A percentile compares a stretch with the other conserved stretches of the same genome.
phyloP scores from a whole-genome alignment of 2,113 vertebrate species.

The Coturnix japonica region DNA sequence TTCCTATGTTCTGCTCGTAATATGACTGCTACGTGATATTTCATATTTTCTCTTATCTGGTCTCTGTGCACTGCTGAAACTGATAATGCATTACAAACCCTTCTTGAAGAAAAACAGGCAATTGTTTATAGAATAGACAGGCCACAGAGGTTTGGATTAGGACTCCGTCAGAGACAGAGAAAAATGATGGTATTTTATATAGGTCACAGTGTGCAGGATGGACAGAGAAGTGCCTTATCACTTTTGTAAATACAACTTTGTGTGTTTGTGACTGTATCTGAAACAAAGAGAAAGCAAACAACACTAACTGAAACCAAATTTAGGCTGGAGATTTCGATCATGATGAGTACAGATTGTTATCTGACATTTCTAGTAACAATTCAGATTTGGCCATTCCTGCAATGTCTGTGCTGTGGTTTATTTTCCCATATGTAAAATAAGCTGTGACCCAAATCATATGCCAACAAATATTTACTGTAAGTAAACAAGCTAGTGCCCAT shows the following conservation, averaged over 20 bases:
- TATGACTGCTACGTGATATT: neutral
- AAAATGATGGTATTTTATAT: neutral
- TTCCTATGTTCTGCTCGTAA: neutral
- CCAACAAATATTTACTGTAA: conserved; percentile 32
- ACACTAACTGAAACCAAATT: neutral
- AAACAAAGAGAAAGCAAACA: neutral
- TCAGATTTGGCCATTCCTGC: neutral
- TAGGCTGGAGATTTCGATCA: neutral
- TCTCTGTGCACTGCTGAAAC: conserved; percentile 5
- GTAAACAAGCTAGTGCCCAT: neutral
- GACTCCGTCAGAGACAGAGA: neutral
- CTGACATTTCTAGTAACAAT: neutral
- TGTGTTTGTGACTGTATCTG: neutral
- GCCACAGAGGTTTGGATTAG: neutral
- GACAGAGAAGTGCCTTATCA: neutral
- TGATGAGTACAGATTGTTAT: neutral
- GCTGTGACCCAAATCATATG: neutral
- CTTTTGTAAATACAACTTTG: neutral
- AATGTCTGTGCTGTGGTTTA: neutral
- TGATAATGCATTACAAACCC: neutral
- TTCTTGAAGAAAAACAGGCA: neutral
- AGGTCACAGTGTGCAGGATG: neutral
- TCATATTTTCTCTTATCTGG: neutral
- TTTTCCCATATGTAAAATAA: conserved; percentile 24
- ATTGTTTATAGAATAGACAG: neutral